A percentile compares a stretch with the other conserved stretches of the same genome.
These are phyloP conservation scores for Allobates femoralis DNA, from an alignment of 2,797 vertebrate genomes.

Conservation along the genomic window DNA sequence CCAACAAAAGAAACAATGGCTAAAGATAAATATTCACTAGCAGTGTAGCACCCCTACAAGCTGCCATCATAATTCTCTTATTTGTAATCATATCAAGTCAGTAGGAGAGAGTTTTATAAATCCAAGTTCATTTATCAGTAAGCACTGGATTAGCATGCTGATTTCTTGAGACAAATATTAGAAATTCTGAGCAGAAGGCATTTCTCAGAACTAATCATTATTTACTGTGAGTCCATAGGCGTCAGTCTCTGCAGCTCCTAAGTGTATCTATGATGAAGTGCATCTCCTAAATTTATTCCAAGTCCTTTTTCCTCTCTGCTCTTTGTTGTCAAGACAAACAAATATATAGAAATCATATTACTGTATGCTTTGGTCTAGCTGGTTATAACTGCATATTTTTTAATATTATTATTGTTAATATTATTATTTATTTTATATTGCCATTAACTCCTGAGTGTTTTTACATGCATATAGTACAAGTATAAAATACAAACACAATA, in stretches of 20 bases:
- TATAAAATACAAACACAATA: too few species aligned
- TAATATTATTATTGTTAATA: too few species aligned
- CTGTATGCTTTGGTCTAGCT: background rate
- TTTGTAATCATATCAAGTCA: slow-evolving; percentile 49
- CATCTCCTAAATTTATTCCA: background rate
- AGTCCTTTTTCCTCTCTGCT: background rate
- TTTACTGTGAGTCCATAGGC: background rate
- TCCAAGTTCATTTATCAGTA: background rate
- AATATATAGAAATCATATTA: background rate
- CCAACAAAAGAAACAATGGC: background rate
- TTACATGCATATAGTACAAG: too few species aligned
- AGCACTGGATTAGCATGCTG: slow-evolving; percentile 40
- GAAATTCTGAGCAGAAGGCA: background rate
- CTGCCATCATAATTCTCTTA: slow-evolving; percentile 42
- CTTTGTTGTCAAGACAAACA: background rate
- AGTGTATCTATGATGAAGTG: background rate
- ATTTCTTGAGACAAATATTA: slow-evolving; percentile 35
- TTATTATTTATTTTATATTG: too few species aligned
- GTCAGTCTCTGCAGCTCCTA: background rate
- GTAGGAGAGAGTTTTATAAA: slow-evolving; percentile 40
- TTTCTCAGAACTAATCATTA: slow-evolving; percentile 8
- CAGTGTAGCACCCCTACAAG: background rate
- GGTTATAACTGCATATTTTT: background rate
- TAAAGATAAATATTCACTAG: slow-evolving; percentile 37
- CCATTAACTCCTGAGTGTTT: too few species aligned